Evolutionary conservation across 1,140 invertebrate species (phyloP).

Genomic region (Ylistrum balloti): DNA sequence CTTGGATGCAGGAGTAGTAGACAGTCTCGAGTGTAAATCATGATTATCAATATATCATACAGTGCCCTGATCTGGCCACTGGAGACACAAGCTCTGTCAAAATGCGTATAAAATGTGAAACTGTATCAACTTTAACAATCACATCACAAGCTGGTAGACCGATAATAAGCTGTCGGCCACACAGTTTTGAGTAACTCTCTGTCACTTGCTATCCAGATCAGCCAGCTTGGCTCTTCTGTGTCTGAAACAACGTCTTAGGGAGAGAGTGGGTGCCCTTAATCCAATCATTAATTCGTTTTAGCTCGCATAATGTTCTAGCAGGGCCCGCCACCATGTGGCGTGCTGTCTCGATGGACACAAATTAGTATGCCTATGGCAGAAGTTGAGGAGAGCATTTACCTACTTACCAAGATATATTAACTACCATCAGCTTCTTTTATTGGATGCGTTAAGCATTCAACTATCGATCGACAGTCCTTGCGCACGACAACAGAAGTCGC

Average conservation of each 20-base stretch:
- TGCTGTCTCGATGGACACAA: conserved; percentile 8
- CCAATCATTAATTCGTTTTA: conserved; percentile 27
- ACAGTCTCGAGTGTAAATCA: conserved; percentile 25
- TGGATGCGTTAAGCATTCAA: neutral
- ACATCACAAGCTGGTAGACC: conserved; percentile 32
- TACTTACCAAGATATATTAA: conserved; percentile 9
- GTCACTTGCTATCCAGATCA: neutral
- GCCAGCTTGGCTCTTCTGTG: conserved; percentile 15
- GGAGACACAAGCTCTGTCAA: conserved; percentile 23
- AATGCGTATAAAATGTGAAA: conserved; percentile 39
- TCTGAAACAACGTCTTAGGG: conserved; percentile 32
- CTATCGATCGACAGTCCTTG: neutral
- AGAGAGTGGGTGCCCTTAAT: conserved; percentile 21
- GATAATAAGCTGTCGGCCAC: conserved; percentile 37
- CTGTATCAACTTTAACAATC: conserved; percentile 29
- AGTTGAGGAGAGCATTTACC: conserved; percentile 12
- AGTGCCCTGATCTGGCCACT: conserved; percentile 11
- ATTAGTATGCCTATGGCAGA: conserved; percentile 34
- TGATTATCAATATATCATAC: conserved; percentile 30
- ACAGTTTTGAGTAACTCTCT: conserved; percentile 1
- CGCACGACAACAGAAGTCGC: neutral
- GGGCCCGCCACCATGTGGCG: conserved; percentile 18
- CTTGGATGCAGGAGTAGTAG: conserved; percentile 15
- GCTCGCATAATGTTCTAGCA: conserved; percentile 15
- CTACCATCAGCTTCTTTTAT: neutral